A percentile compares a stretch with the other conserved stretches of the same genome.
Evolutionary conservation across 1,140 invertebrate genomes (phyloP).

Genomic region (Acromyrmex echinatior): DNA sequence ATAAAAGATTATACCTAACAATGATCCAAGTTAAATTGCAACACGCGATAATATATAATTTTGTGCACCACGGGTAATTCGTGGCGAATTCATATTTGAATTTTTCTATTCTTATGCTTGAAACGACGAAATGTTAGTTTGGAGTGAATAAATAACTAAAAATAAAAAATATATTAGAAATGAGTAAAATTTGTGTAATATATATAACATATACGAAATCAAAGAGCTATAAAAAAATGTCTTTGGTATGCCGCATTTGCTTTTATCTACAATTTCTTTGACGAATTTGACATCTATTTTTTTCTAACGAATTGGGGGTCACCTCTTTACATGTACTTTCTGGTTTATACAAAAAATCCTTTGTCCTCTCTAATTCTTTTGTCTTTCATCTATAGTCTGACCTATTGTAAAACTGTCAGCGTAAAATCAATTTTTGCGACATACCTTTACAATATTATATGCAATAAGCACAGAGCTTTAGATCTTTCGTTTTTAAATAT

Average conservation of each 20-base stretch:
- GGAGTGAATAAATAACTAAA: not conserved
- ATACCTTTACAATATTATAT: not conserved
- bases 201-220: not conserved
- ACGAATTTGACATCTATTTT: slow-evolving; percentile 41
- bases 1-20: slow-evolving; percentile 11
- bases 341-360: slow-evolving; percentile 44
- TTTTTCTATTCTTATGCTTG: not conserved
- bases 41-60: not conserved
- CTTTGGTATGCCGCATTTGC: slow-evolving; percentile 31
- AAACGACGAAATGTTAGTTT: not conserved
- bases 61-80: not conserved
- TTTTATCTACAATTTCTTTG: slow-evolving; percentile 54
- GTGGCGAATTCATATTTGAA: not conserved
- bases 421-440: not conserved
- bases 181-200: not conserved
- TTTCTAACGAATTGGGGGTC: not conserved
- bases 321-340: slow-evolving; percentile 18
- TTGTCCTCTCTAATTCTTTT: slow-evolving; percentile 34
- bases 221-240: not conserved
- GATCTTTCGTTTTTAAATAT: not conserved
- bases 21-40: slow-evolving; percentile 29
- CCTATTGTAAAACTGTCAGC: slow-evolving; percentile 21
- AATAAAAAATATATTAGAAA: not conserved
- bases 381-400: slow-evolving; percentile 10
- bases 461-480: not conserved